Evolutionary conservation across 2,113 vertebrate genomes (phyloP).

Genomic region (Ammodytes dubius): DNA sequence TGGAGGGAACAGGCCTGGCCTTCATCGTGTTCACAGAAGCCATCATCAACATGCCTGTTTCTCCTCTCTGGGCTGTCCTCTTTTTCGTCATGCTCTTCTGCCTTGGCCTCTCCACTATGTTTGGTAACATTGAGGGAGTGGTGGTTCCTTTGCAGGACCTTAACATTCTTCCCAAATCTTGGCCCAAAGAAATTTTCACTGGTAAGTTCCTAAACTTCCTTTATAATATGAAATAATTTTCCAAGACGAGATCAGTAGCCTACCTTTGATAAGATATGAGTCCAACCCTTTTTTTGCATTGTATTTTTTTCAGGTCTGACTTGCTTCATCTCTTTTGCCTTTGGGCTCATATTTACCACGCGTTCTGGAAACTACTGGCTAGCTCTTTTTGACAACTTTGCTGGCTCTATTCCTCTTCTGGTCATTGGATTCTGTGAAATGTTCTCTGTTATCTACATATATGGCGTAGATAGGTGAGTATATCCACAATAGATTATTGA

Average conservation of each 20-base stretch:
- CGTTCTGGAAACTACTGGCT: conserved; percentile 95
- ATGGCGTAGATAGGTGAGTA: conserved; percentile 93
- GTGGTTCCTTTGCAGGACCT: conserved; percentile 93
- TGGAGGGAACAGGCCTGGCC: conserved; percentile 95
- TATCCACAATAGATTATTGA: not conserved
- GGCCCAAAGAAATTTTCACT: conserved; percentile 92
- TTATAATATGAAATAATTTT: not conserved
- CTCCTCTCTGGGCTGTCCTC: conserved; percentile 94
- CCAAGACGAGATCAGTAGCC: not conserved
- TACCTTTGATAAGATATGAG: not conserved
- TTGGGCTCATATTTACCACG: conserved; percentile 91
- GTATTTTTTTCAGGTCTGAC: conserved; percentile 83
- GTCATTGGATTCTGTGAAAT: conserved; percentile 94
- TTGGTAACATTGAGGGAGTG: conserved; percentile 95
- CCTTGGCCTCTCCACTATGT: conserved; percentile 97
- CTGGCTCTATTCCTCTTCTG: conserved; percentile 93
- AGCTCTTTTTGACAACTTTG: conserved; percentile 90
- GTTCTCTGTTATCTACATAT: conserved; percentile 91
- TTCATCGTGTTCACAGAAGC: conserved; percentile 99
- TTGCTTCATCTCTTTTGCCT: conserved; percentile 82
- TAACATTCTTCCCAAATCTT: conserved; percentile 82
- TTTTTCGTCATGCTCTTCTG: conserved; percentile 99
- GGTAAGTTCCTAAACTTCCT: conserved; percentile 78
- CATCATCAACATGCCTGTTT: conserved; percentile 94
- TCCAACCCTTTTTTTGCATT: not conserved